phyloP scores from a whole-genome alignment of 2,888 invertebrate species.

The Chelonus formosanus region DNA sequence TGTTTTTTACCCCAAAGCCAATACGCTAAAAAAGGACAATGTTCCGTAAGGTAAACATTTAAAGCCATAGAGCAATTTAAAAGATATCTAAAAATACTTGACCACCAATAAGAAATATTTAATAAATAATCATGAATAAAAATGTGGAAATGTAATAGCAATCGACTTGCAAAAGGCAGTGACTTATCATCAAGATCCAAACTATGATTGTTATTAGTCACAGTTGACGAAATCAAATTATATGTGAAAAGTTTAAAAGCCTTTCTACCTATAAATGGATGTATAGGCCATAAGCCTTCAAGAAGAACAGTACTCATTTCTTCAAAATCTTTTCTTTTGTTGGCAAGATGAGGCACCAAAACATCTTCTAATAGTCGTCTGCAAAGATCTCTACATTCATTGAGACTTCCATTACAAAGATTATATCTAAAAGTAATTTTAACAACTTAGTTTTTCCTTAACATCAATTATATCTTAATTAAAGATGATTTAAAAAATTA shows the following conservation, averaged over 20 bases:
- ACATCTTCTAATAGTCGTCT: conserved; percentile 68
- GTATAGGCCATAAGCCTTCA: conserved; percentile 75
- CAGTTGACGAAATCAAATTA: conserved; percentile 63
- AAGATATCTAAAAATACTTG: conserved; percentile 68
- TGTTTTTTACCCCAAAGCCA: conserved; percentile 71
- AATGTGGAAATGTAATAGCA: conserved; percentile 57
- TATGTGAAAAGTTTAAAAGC: conserved; percentile 70
- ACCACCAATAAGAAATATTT: conserved; percentile 56
- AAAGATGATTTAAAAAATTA: conserved; percentile 11
- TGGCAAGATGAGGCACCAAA: conserved; percentile 71
- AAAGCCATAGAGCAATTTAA: conserved; percentile 72
- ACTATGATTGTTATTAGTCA: conserved; percentile 58
- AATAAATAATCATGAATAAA: conserved; percentile 60
- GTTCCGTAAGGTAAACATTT: conserved; percentile 71
- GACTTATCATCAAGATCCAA: conserved; percentile 30
- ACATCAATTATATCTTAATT: background rate
- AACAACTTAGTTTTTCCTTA: background rate
- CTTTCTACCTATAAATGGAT: conserved; percentile 71
- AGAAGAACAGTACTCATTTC: conserved; percentile 73
- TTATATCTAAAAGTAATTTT: conserved; percentile 70
- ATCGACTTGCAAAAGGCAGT: conserved; percentile 56
- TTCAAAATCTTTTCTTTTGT: conserved; percentile 72
- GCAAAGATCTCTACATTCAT: conserved; percentile 73
- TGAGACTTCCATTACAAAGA: conserved; percentile 72
- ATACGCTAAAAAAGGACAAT: conserved; percentile 77